Evolutionary conservation across 1,140 invertebrate species (phyloP).

Genomic region (Aphis craccivora): DNA sequence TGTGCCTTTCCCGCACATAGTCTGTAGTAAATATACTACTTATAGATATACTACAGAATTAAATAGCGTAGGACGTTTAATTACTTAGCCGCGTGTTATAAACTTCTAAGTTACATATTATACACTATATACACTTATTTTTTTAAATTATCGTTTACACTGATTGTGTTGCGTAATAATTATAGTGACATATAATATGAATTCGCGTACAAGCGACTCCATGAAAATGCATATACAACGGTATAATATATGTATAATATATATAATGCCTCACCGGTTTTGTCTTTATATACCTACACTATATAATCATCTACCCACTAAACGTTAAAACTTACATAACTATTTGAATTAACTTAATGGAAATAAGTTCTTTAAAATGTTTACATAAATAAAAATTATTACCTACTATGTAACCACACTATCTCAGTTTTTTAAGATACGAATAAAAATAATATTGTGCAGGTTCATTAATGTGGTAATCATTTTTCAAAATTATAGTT

Average conservation of each 20-base stretch:
- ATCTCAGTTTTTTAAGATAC: neutral
- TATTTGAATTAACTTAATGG: neutral
- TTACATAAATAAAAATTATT: neutral
- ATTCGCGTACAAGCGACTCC: neutral
- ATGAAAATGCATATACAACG: neutral
- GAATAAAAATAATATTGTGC: neutral
- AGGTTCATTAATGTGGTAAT: neutral
- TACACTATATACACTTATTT: neutral
- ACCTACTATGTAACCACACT: too few species aligned
- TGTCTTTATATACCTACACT: neutral
- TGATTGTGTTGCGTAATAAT: neutral
- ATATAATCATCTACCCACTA: neutral
- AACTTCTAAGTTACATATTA: neutral
- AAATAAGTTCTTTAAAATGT: too few species aligned
- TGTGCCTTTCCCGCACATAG: neutral
- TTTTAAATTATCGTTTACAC: neutral
- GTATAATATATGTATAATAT: neutral
- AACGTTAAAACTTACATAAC: neutral
- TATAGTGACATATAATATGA: slow-evolving; percentile 11
- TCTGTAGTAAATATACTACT: neutral
- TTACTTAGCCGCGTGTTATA: neutral
- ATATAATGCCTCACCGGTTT: neutral
- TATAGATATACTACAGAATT: neutral
- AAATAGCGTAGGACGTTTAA: slow-evolving; percentile 10
- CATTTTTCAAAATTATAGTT: neutral